Evolutionary conservation across 2,113 vertebrate species (phyloP).

Genomic region (Indicator indicator): DNA sequence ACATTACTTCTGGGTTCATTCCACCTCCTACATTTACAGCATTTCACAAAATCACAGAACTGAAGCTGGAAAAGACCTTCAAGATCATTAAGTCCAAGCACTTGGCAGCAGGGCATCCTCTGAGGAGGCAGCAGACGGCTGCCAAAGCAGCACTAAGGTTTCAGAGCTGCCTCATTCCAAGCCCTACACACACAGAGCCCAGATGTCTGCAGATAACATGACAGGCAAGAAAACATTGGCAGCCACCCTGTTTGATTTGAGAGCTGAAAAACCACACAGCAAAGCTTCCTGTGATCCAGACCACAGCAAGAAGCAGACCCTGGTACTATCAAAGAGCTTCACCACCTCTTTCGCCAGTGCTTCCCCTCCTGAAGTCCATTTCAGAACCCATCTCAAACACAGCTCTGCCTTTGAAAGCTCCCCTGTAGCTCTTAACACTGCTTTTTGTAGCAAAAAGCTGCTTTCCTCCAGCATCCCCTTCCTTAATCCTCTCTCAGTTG

Average conservation of each 20-base stretch:
- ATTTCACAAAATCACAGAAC: too few relatives aligned
- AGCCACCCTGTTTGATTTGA: background rate
- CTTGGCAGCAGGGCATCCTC: fast-evolving
- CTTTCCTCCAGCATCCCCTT: background rate
- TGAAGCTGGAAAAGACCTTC: background rate
- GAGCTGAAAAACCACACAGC: background rate
- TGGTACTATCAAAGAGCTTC: fast-evolving
- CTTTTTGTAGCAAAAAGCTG: background rate
- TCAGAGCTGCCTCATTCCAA: background rate
- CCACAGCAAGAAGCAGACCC: fast-evolving
- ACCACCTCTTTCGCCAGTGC: background rate
- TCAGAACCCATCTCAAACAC: background rate
- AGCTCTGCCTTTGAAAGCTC: background rate
- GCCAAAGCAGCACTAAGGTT: background rate
- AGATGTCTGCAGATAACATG: background rate
- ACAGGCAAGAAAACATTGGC: fast-evolving
- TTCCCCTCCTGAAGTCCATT: background rate
- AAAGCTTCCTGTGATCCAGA: background rate
- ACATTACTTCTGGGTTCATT: background rate
- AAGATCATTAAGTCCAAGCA: background rate
- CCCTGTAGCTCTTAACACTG: background rate
- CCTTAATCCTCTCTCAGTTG: background rate
- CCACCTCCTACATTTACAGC: background rate
- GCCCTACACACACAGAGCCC: background rate
- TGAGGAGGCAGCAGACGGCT: background rate